Evolutionary conservation across 2,888 invertebrate genomes (phyloP), one percentile per base, ranked within the genome.

Genomic region (Agrenia bidenticulata): DNA sequence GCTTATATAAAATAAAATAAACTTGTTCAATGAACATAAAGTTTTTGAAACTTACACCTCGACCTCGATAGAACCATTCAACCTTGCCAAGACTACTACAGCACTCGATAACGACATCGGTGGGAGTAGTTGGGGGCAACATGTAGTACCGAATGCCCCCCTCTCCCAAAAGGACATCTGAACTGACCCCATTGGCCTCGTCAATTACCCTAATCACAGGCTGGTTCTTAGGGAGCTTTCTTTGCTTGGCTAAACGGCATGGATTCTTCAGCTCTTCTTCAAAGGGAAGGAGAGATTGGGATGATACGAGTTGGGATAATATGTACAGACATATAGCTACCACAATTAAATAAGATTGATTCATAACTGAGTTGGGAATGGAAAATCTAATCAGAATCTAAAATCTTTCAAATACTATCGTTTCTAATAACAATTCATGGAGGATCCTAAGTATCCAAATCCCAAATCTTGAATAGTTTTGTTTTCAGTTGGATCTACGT

Each of bases 81-180:
- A 71, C 68, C 5, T 15, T 39, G 1, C 62, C 64, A n/a, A 42
- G 15, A 13, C 62, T 50, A 21, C 62, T 66, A 24, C 68, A 63
- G 37, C 71, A 71, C 50, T 71, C 71, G 19, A 71, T 66, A 13
- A 69, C 64, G 1, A 71, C 64, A n/a, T 65, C 64, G 9, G 61
- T 27, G 5, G 61, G 66, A 7, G 64, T 68, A 15, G 65, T 53
- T 17, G 65, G 45, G 9, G 63, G 60, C 23, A 67, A 63, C 17
- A 70, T 56, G 23, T 17, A 45, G 63, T 66, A 21, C 66, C 64
- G 37, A 61, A 69, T 9, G 19, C 45, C 45, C 19, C 19, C 45
- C 5, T 19, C n/a, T 62, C 49, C 70, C 11, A 70, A 57, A 55
- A 67, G 45, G 7, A 67, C 61, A 5, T 67, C 65, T 2, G 67